Evolutionary conservation across 2,888 invertebrate species (phyloP).

Genomic region (Caenorhabditis angaria): DNA sequence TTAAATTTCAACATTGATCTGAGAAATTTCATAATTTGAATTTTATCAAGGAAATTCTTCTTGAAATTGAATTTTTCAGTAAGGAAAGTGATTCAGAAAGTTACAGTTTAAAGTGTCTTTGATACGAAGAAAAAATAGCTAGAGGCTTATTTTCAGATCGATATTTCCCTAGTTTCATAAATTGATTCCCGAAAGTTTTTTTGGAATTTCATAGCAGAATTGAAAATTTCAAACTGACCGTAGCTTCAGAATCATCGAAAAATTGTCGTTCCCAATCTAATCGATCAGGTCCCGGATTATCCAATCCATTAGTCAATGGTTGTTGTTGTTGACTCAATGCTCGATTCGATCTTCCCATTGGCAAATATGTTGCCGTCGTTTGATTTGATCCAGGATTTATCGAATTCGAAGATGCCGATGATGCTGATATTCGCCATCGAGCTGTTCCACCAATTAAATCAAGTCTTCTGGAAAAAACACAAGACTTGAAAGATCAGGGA

Average conservation of each 20-base stretch:
- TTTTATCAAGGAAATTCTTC: neutral
- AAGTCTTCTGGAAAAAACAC: conserved; percentile 41
- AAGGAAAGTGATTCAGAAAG: neutral
- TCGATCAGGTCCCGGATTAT: conserved; percentile 52
- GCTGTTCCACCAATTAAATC: conserved; percentile 52
- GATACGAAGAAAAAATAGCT: neutral
- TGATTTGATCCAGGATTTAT: conserved; percentile 16
- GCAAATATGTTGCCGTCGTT: conserved; percentile 34
- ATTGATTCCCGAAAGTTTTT: neutral
- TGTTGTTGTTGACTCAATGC: conserved; percentile 36
- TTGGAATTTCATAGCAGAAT: no score
- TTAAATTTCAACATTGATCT: conserved; percentile 43
- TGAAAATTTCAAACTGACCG: no score
- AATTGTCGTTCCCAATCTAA: conserved; percentile 69
- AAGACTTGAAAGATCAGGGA: conserved; percentile 4
- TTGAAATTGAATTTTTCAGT: neutral
- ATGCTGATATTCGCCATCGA: conserved; percentile 51
- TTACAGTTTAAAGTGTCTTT: neutral
- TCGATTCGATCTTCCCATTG: conserved; percentile 34
- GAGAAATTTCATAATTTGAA: neutral
- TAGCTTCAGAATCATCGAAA: conserved; percentile 62
- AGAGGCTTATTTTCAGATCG: neutral
- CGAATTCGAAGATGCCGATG: conserved; percentile 27
- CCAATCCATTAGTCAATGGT: conserved; percentile 45
- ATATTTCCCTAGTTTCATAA: neutral